Percentiles rank a stretch among this genome's conserved stretches.
These are phyloP conservation scores for Ptychadena robeensis DNA, from an alignment of 2,797 vertebrate species.

Conservation along the genomic window DNA sequence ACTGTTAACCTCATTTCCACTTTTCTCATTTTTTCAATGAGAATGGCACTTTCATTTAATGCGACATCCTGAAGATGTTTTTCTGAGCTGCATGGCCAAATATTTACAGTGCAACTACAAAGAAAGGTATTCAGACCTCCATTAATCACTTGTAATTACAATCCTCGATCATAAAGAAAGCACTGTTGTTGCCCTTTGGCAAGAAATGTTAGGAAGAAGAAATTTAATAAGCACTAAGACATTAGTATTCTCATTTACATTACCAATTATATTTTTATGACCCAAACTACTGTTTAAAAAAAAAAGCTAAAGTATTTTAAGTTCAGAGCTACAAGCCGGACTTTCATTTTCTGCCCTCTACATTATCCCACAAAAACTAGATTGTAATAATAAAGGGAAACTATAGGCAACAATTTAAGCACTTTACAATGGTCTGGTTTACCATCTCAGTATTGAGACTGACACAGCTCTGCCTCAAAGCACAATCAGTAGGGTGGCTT, in stretches of 20 bases:
- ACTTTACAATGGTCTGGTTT: too few species aligned
- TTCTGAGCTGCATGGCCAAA: slow-evolving; percentile 28
- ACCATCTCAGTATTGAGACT: too few species aligned
- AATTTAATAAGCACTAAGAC: slow-evolving; percentile 38
- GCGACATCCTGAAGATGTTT: slow-evolving; percentile 47
- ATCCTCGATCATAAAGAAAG: slow-evolving; percentile 37
- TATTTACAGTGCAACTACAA: slow-evolving; percentile 39
- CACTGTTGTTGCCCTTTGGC: slow-evolving; percentile 42
- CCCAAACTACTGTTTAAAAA: slow-evolving; percentile 19
- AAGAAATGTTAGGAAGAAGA: slow-evolving; percentile 41
- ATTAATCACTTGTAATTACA: slow-evolving; percentile 53
- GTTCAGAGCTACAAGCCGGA: not conserved
- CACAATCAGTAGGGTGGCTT: too few species aligned
- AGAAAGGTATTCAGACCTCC: slow-evolving; percentile 40
- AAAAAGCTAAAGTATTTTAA: not conserved
- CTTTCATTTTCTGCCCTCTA: too few species aligned
- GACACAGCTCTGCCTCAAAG: too few species aligned
- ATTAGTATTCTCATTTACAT: slow-evolving; percentile 33
- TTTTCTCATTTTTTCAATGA: not conserved
- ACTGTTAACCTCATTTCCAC: not conserved
- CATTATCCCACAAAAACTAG: too few species aligned
- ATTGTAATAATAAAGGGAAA: too few species aligned
- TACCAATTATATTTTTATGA: not conserved
- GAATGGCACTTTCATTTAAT: slow-evolving; percentile 13
- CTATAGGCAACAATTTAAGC: too few species aligned